phyloP scores from a whole-genome alignment of 2,888 invertebrate species.

The Ellobium chinense region DNA sequence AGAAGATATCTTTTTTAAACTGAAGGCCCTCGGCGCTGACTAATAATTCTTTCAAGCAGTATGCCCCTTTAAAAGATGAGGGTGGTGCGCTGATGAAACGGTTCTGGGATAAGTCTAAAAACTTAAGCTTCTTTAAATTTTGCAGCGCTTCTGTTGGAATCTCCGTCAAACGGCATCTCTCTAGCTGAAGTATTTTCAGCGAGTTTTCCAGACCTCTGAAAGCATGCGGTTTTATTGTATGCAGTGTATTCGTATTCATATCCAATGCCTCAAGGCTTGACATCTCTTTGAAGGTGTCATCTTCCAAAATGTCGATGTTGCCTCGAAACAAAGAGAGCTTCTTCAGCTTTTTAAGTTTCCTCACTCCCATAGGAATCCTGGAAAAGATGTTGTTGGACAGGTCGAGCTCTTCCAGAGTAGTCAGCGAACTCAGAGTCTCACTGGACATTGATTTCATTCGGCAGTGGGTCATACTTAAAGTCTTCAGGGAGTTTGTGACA shows the following conservation, averaged over 20 bases:
- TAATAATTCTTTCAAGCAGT: constrained; percentile 43
- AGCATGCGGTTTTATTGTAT: constrained; percentile 34
- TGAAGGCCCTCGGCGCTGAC: constrained; percentile 36
- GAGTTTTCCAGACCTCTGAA: constrained; percentile 42
- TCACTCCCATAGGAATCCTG: constrained; percentile 21
- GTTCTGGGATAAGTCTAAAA: constrained; percentile 47
- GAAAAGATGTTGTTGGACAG: constrained; percentile 43
- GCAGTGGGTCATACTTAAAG: constrained; percentile 29
- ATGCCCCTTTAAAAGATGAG: constrained; percentile 38
- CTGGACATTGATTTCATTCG: constrained; percentile 13
- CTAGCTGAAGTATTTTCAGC: constrained; percentile 32
- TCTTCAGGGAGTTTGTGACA: constrained; percentile 4
- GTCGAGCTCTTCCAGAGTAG: constrained; percentile 20
- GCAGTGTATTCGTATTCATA: constrained; percentile 28
- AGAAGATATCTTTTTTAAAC: constrained; percentile 40
- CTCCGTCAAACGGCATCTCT: constrained; percentile 34
- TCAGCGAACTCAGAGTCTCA: not conserved
- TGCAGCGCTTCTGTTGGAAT: constrained; percentile 46
- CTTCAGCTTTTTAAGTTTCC: constrained; percentile 31
- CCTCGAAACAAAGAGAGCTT: constrained; percentile 44
- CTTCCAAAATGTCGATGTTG: constrained; percentile 37
- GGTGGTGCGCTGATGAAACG: constrained; percentile 28
- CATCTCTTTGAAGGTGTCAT: constrained; percentile 36
- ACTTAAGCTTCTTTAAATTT: constrained; percentile 36
- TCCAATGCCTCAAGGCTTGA: constrained; percentile 33